These are phyloP conservation scores for Hymenopus coronatus DNA, from an alignment of 2,888 invertebrate species.

Conservation along the genomic window DNA sequence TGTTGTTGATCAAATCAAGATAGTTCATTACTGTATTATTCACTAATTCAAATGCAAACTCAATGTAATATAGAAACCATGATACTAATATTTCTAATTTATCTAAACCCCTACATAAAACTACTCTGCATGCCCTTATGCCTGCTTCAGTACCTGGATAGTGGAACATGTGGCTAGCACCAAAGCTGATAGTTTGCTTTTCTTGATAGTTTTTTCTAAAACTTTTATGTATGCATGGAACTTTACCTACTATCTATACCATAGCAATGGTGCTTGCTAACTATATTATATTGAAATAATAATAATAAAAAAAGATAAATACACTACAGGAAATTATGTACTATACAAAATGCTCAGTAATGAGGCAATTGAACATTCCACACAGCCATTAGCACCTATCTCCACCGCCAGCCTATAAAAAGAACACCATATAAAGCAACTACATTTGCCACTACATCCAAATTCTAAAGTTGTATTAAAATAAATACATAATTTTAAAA, in stretches of 20 bases:
- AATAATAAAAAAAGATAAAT: background rate
- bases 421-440: constrained; percentile 21
- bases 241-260: background rate
- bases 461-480: background rate
- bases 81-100: background rate
- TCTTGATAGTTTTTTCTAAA: background rate
- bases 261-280: background rate
- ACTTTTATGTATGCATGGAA: background rate
- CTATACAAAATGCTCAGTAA: constrained; percentile 10
- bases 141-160: background rate
- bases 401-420: background rate
- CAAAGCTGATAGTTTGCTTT: background rate
- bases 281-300: background rate
- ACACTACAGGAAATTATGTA: constrained; percentile 13
- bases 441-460: constrained; percentile 25
- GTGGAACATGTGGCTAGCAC: background rate
- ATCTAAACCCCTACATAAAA: constrained; percentile 1
- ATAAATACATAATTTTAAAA: background rate
- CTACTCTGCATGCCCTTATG: constrained; percentile 17
- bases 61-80: background rate
- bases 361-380: constrained; percentile 10
- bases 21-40: background rate
- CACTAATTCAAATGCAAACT: background rate
- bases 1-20: background rate
- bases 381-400: constrained; percentile 14